Evolutionary conservation across 2,113 vertebrate genomes (phyloP).

Genomic region (Marmota monax): DNA sequence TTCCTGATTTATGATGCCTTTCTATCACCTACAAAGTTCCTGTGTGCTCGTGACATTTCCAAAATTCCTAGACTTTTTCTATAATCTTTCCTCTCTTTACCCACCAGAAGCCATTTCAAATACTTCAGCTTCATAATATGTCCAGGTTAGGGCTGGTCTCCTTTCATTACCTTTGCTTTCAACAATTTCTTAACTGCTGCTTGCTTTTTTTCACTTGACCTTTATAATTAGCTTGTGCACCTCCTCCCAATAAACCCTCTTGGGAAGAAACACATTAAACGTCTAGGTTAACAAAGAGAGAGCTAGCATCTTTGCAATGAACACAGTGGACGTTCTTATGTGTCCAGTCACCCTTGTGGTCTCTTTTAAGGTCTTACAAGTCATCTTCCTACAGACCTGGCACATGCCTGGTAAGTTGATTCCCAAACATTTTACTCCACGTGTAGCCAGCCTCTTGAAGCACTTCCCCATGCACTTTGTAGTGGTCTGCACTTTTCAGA

Average conservation of each 20-base stretch:
- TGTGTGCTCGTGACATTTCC: background rate
- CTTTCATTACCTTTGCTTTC: background rate
- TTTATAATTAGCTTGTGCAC: constrained; percentile 14
- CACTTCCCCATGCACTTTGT: background rate
- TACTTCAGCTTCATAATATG: background rate
- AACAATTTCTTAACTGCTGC: background rate
- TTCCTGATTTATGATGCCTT: background rate
- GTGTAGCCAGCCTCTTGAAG: background rate
- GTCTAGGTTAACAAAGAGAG: background rate
- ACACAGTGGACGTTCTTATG: background rate
- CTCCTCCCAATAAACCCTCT: background rate
- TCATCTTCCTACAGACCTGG: background rate
- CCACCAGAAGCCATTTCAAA: background rate
- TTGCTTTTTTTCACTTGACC: constrained; percentile 19
- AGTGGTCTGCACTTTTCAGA: background rate
- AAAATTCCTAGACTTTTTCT: background rate
- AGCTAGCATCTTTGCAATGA: background rate
- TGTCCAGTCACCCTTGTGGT: background rate
- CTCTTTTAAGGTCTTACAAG: background rate
- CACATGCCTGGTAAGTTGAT: background rate
- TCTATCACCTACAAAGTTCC: background rate
- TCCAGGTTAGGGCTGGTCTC: background rate
- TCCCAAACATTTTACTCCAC: background rate
- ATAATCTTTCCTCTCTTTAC: background rate
- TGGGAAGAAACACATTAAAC: background rate